Percentiles rank a stretch among this genome's conserved stretches.
phyloP scores from a whole-genome alignment of 2,888 invertebrate species.

The Drosophila kuntzei region DNA sequence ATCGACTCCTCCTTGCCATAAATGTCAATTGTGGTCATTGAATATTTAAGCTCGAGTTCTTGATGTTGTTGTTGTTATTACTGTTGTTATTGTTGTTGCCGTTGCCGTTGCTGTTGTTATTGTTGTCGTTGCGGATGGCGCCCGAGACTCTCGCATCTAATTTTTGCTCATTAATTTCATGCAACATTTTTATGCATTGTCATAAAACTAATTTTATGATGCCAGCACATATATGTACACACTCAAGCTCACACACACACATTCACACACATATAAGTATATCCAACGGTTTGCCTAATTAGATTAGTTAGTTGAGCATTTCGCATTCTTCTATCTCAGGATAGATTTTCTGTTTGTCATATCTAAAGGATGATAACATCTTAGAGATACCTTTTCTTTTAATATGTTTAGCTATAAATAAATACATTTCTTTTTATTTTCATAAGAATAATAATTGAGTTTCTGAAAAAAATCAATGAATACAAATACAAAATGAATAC shows the following conservation, averaged over 20 bases:
- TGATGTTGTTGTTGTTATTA: background rate
- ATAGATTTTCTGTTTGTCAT: conserved; percentile 42
- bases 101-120: background rate
- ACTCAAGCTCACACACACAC: conserved; percentile 7
- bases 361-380: background rate
- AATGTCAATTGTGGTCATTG: conserved; percentile 73
- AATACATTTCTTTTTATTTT: too few species aligned
- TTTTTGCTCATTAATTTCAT: conserved; percentile 79
- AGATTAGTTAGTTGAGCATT: conserved; percentile 74
- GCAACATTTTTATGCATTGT: conserved; percentile 81
- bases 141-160: conserved; percentile 57
- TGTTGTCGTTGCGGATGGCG: background rate
- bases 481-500: too few species aligned
- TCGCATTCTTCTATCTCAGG: conserved; percentile 43
- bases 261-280: conserved; percentile 4
- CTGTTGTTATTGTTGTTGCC: background rate
- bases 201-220: conserved; percentile 80
- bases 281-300: conserved; percentile 68
- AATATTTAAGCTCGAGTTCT: conserved; percentile 51
- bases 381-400: background rate
- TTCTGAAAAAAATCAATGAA: too few species aligned
- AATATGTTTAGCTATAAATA: too few species aligned
- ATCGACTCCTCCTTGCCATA: conserved; percentile 38
- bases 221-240: conserved; percentile 33
- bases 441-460: too few species aligned